Evolutionary conservation across 2,888 invertebrate species (phyloP).

Genomic region (Taenaris catops): DNA sequence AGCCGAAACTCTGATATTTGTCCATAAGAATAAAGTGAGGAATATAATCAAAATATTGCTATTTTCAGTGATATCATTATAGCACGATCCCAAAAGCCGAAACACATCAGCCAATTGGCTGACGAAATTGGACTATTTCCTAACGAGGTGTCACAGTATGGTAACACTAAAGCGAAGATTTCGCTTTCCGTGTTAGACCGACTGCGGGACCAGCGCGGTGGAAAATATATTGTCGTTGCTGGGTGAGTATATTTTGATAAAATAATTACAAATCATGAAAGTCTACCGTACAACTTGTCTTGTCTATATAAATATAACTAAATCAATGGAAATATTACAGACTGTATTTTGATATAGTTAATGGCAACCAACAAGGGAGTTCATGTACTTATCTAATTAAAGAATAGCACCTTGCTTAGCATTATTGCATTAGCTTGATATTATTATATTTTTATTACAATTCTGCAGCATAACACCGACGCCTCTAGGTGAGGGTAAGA

Average conservation of each 20-base stretch:
- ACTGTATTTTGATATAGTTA: too few species aligned
- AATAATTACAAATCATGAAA: too few species aligned
- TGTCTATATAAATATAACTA: too few species aligned
- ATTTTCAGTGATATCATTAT: slow-evolving; percentile 90
- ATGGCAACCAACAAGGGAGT: too few species aligned
- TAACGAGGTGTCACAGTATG: slow-evolving; percentile 93
- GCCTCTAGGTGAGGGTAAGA: slow-evolving; percentile 99
- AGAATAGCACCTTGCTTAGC: too few species aligned
- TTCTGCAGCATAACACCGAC: slow-evolving; percentile 98
- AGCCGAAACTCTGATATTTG: too few species aligned
- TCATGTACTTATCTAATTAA: too few species aligned
- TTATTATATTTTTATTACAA: not conserved
- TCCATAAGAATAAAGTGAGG: too few species aligned
- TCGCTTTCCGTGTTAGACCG: slow-evolving; percentile 89
- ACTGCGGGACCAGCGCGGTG: slow-evolving; percentile 83
- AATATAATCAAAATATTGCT: too few species aligned
- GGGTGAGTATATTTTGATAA: slow-evolving; percentile 86
- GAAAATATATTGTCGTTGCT: slow-evolving; percentile 96
- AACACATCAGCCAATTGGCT: slow-evolving; percentile 88
- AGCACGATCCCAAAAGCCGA: slow-evolving; percentile 93
- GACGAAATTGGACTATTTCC: slow-evolving; percentile 90
- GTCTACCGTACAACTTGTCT: too few species aligned
- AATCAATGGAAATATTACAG: too few species aligned
- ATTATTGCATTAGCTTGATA: too few species aligned
- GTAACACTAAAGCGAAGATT: slow-evolving; percentile 97